Base-by-base conservation (phyloP, 2,797 vertebrate genomes). In the Pseudomugil tenellus region DNA sequence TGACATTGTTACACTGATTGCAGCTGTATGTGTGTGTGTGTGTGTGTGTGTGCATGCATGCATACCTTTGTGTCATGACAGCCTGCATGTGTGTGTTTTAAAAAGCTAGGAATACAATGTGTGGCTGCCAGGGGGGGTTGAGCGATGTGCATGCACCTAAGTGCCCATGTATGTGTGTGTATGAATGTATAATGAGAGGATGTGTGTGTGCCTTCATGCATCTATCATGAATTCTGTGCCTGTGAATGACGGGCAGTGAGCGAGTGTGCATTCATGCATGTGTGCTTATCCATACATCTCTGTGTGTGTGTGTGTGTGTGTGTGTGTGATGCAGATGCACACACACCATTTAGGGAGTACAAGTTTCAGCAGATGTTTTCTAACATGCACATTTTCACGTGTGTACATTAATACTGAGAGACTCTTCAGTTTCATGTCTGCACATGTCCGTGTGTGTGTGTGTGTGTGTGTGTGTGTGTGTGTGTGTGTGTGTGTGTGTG, bases 171-270 rank as follows among this genome's bases (percentile, higher is more conserved):
- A 72, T 77, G 35, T 34, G 59, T 86, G 84, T 63, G 65, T 65
- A 63, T 74, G 84, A 74, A 83, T 89, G 78, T 79, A 77, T 76
- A 85, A 85, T 67, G 67, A 61, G n/a, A n/a, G n/a, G n/a, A n/a
- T n/a, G n/a, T n/a, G n/a, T n/a, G n/a, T n/a, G n/a, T n/a, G n/a
- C n/a, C n/a, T n/a, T 57, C 67, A 25, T 63, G n/a, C 73, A 78
- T 82, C 71, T 34, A 60, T 83, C 83, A 88, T 87, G 81, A 80
- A 72, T 16, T 46, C 58, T 59, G n/a, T n/a, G n/a, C n/a, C n/a
- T 56, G 76, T 71, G 81, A 83, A 53, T 80, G 85, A 80, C 79
- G 76, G 81, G 73, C 81, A 74, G 60, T 0, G 63, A 71, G 75
- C 55, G 74, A 58, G 69, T 14, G 78, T 74, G 69, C 68, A 72